These are phyloP conservation scores for Syngnathus scovelli DNA, from an alignment of 2,113 vertebrate genomes.

Conservation along the genomic window DNA sequence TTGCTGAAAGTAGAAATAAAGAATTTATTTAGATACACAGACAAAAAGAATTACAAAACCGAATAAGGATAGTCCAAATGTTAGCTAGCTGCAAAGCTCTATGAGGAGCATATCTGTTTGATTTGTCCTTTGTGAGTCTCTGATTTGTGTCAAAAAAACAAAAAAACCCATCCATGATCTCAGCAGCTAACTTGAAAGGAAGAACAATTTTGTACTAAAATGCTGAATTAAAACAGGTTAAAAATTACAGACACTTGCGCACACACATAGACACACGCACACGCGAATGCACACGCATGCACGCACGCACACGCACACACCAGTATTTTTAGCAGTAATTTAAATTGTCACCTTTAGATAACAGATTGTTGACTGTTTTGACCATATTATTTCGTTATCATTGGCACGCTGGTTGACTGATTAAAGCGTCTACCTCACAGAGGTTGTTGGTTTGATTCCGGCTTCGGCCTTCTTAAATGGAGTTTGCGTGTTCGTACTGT, in stretches of 20 bases:
- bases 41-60: neutral
- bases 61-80: neutral
- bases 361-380: neutral
- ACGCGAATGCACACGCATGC: too few relatives aligned
- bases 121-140: neutral
- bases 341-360: neutral
- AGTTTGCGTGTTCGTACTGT: too few relatives aligned
- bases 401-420: too few relatives aligned
- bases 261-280: too few relatives aligned
- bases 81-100: neutral
- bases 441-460: too few relatives aligned
- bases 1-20: neutral
- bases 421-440: too few relatives aligned
- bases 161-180: neutral
- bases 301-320: too few relatives aligned
- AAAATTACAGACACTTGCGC: neutral
- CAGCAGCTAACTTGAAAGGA: neutral
- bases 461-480: too few relatives aligned
- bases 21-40: neutral
- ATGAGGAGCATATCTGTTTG: neutral
- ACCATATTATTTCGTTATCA: neutral
- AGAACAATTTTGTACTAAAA: neutral
- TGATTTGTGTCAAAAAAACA: too few relatives aligned
- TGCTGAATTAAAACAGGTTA: neutral
- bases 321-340: neutral